A percentile compares a stretch with the other conserved stretches of the same genome.
These are phyloP conservation scores for Drosophila tropicalis DNA, from an alignment of 1,140 invertebrate species.

Conservation along the genomic window DNA sequence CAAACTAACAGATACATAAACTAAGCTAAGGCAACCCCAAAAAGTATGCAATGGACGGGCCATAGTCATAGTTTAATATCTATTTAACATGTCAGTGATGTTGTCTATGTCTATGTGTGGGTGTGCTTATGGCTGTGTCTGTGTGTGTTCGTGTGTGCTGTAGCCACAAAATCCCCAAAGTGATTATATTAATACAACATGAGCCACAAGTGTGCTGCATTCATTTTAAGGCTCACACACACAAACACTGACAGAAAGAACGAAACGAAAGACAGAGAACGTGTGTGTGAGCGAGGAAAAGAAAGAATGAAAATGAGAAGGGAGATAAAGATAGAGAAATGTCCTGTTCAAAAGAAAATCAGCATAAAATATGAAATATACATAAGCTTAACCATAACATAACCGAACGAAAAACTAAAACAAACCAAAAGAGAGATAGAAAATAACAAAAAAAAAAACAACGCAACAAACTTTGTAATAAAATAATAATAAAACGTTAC, in stretches of 20 bases:
- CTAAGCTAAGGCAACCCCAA: constrained; percentile 43
- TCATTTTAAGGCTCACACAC: constrained; percentile 1
- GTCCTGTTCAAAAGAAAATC: constrained; percentile 22
- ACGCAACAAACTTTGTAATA: not conserved
- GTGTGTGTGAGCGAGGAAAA: not conserved
- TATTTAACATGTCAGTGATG: constrained; percentile 74
- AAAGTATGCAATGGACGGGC: constrained; percentile 51
- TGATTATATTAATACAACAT: constrained; percentile 82
- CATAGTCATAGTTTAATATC: constrained; percentile 77
- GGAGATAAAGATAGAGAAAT: constrained; percentile 24
- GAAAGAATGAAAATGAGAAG: not conserved
- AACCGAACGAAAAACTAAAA: not conserved
- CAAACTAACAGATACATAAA: constrained; percentile 15
- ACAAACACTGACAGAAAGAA: not conserved
- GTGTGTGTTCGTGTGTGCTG: constrained; percentile 33
- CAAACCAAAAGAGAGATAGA: not conserved
- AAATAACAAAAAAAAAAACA: not conserved
- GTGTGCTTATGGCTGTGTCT: constrained; percentile 14
- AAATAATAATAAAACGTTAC: constrained; percentile 6
- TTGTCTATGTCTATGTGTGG: constrained; percentile 20
- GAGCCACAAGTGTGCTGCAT: constrained; percentile 79
- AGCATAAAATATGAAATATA: constrained; percentile 25
- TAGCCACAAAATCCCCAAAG: constrained; percentile 74
- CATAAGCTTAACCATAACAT: constrained; percentile 7
- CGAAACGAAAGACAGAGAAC: not conserved